A percentile compares a stretch with the other conserved stretches of the same genome.
These are phyloP conservation scores for Emys orbicularis DNA, from an alignment of 2,797 vertebrate genomes.

Conservation along the genomic window DNA sequence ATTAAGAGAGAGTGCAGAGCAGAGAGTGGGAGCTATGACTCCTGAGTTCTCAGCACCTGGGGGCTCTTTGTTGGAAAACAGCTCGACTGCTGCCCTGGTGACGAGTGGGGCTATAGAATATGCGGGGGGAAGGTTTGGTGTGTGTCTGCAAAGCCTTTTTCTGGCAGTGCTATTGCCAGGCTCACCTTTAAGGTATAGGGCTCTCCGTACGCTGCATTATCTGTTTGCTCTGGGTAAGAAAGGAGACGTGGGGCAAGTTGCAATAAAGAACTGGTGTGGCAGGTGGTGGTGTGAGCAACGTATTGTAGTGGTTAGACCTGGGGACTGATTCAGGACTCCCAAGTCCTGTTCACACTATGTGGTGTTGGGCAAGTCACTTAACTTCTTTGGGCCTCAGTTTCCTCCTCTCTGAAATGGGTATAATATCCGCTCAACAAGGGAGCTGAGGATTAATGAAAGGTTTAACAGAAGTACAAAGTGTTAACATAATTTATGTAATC, in stretches of 20 bases:
- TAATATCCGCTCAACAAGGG: background rate
- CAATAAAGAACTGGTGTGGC: background rate
- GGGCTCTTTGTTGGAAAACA: background rate
- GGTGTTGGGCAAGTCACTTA: background rate
- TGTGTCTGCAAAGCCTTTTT: background rate
- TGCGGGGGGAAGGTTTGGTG: background rate
- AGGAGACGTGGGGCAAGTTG: background rate
- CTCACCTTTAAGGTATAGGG: background rate
- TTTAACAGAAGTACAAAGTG: background rate
- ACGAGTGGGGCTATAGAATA: background rate
- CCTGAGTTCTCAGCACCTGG: background rate
- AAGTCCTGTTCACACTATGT: background rate
- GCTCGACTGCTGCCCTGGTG: background rate
- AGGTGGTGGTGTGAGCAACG: background rate
- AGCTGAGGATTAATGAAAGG: background rate
- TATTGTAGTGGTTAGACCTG: background rate
- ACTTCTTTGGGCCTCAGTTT: background rate
- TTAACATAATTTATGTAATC: background rate
- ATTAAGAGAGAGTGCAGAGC: background rate
- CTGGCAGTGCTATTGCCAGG: background rate
- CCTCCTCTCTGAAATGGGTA: background rate
- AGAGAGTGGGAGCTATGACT: background rate
- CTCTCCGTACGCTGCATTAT: too few species aligned
- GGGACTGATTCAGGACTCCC: background rate
- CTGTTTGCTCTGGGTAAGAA: background rate